These are phyloP conservation scores for Dryas iulia DNA, from an alignment of 1,140 invertebrate genomes.

Conservation along the genomic window DNA sequence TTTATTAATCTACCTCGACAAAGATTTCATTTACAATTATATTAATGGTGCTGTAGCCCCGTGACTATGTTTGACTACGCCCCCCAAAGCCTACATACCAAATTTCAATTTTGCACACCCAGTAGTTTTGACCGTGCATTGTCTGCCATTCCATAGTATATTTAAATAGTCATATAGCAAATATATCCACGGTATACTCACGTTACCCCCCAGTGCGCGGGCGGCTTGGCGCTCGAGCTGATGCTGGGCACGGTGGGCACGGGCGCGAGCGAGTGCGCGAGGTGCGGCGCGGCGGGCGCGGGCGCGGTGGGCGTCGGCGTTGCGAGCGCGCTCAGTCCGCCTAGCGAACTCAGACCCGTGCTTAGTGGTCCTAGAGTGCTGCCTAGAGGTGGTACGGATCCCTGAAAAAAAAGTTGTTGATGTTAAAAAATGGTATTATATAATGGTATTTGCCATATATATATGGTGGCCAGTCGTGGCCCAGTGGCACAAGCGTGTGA, in stretches of 20 bases:
- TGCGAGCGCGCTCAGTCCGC: slow-evolving; percentile 51
- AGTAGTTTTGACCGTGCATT: too few species aligned
- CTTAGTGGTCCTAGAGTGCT: slow-evolving; percentile 41
- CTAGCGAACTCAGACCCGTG: slow-evolving; percentile 41
- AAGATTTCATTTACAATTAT: too few species aligned
- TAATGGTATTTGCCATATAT: too few species aligned
- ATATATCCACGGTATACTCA: slow-evolving; percentile 49
- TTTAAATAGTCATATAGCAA: background rate
- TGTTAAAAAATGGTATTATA: too few species aligned
- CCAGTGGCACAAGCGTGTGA: too few species aligned
- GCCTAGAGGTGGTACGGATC: slow-evolving; percentile 44
- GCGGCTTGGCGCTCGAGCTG: slow-evolving; percentile 75
- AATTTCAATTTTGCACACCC: too few species aligned
- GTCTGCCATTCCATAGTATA: too few species aligned
- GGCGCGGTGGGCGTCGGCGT: slow-evolving; percentile 63
- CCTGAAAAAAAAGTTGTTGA: slow-evolving; percentile 38
- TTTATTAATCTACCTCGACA: too few species aligned
- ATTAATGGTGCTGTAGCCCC: too few species aligned
- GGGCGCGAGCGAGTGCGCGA: slow-evolving; percentile 62
- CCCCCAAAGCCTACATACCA: too few species aligned
- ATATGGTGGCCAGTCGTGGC: too few species aligned
- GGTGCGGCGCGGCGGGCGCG: slow-evolving; percentile 56
- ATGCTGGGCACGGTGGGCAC: slow-evolving; percentile 74
- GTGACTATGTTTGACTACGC: too few species aligned
- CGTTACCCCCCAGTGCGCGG: slow-evolving; percentile 76